A percentile compares a stretch with the other conserved stretches of the same genome.
phyloP scores from a whole-genome alignment of 2,113 vertebrate genomes.

The Seriola rivoliana region DNA sequence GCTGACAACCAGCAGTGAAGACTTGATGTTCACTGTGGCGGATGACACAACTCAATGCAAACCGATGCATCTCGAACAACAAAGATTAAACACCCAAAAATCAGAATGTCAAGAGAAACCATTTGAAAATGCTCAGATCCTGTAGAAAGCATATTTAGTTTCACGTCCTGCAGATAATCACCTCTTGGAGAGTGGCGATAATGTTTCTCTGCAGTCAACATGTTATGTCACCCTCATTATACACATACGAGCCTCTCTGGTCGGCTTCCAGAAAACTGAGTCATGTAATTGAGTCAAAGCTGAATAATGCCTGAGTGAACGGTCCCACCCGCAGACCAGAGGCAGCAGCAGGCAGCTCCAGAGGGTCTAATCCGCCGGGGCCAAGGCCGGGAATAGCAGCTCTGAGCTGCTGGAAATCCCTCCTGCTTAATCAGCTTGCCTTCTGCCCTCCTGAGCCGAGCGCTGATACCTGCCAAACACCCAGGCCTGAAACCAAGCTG shows the following conservation, averaged over 20 bases:
- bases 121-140: too few relatives aligned
- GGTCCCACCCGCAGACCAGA: not conserved
- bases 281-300: slow-evolving; percentile 23
- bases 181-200: not conserved
- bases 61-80: not conserved
- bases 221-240: slow-evolving; percentile 2
- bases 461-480: slow-evolving; percentile 3
- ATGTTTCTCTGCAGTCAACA: not conserved
- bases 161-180: too few relatives aligned
- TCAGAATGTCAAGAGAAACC: too few relatives aligned
- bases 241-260: accelerated
- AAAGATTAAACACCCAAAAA: too few relatives aligned
- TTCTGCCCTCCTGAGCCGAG: slow-evolving; percentile 51
- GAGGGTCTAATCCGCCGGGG: slow-evolving; percentile 63
- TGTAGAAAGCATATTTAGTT: too few relatives aligned
- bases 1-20: too few relatives aligned
- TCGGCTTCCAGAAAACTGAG: not conserved
- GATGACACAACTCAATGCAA: not conserved
- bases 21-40: too few relatives aligned
- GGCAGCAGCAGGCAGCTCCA: slow-evolving; percentile 12
- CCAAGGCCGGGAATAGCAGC: slow-evolving; percentile 72
- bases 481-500: not conserved
- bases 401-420: slow-evolving; percentile 73
- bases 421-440: slow-evolving; percentile 72
- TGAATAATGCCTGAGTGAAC: not conserved